These are phyloP conservation scores for Magallana gigas DNA, from an alignment of 1,140 invertebrate species.

Conservation along the genomic window DNA sequence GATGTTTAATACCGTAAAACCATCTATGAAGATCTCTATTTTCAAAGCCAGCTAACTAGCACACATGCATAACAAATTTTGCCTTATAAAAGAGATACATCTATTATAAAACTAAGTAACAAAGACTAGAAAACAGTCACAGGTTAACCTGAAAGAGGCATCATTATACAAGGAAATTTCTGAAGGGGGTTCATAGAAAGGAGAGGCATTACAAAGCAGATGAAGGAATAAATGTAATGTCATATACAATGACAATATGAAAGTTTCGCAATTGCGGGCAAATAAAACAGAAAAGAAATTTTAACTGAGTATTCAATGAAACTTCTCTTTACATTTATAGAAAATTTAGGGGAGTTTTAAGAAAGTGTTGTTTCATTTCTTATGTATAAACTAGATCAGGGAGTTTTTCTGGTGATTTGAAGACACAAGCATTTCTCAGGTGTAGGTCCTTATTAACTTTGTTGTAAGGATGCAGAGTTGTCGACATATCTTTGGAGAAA, in stretches of 20 bases:
- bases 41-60: not conserved
- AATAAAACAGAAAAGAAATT: not conserved
- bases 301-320: slow-evolving; percentile 22
- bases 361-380: not conserved
- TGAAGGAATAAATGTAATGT: not conserved
- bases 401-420: slow-evolving; percentile 60
- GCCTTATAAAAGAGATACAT: not conserved
- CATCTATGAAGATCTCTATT: not conserved
- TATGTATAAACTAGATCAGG: slow-evolving; percentile 40
- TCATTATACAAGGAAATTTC: too few species aligned
- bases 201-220: not conserved
- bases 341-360: not conserved
- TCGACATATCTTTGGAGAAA: slow-evolving; percentile 60
- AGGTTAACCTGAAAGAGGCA: not conserved
- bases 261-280: too few species aligned
- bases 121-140: not conserved
- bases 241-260: too few species aligned
- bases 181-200: too few species aligned
- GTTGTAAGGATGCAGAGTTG: slow-evolving; percentile 62
- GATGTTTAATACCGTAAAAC: slow-evolving; percentile 8
- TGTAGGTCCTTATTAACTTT: slow-evolving; percentile 64
- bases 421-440: slow-evolving; percentile 50
- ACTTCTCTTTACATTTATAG: not conserved
- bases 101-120: not conserved
- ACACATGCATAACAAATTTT: not conserved